phyloP scores from a whole-genome alignment of 2,888 invertebrate genomes.

The Drosophila pseudotakahashii region DNA sequence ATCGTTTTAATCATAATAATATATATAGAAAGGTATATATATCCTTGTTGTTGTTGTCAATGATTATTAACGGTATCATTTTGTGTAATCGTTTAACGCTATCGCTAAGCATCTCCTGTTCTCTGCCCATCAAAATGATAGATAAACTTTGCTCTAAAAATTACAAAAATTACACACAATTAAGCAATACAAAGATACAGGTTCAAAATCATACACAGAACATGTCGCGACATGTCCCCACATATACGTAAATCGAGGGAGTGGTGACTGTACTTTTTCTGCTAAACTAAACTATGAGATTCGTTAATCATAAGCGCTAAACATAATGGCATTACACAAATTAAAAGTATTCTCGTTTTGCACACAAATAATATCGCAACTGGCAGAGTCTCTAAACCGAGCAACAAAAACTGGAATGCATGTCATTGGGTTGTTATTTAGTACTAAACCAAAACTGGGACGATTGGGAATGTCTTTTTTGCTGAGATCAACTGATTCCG shows the following conservation, averaged over 20 bases:
- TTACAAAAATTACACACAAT: constrained; percentile 54
- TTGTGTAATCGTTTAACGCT: constrained; percentile 36
- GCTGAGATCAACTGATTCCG: constrained; percentile 36
- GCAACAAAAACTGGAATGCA: constrained; percentile 36
- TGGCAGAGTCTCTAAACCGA: constrained; percentile 50
- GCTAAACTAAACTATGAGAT: constrained; percentile 41
- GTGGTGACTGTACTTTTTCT: constrained; percentile 25
- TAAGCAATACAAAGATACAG: constrained; percentile 57
- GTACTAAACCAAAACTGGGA: constrained; percentile 7
- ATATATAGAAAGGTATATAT: constrained; percentile 40
- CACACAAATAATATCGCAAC: constrained; percentile 71
- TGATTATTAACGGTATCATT: constrained; percentile 41
- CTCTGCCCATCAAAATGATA: constrained; percentile 25
- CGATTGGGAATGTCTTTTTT: constrained; percentile 24
- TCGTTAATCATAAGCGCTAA: constrained; percentile 35
- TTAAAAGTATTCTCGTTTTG: constrained; percentile 58
- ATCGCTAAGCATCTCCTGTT: constrained; percentile 21
- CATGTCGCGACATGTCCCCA: constrained; percentile 9
- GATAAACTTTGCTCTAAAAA: constrained; percentile 25
- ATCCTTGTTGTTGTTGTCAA: constrained; percentile 28
- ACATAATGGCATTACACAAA: constrained; percentile 57
- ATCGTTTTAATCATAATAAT: constrained; percentile 50
- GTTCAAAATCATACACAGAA: constrained; percentile 36
- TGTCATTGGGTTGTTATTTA: neutral
- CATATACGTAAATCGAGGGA: constrained; percentile 12